phyloP scores from a whole-genome alignment of 2,888 invertebrate genomes.

The Notocelia uddmanniana region DNA sequence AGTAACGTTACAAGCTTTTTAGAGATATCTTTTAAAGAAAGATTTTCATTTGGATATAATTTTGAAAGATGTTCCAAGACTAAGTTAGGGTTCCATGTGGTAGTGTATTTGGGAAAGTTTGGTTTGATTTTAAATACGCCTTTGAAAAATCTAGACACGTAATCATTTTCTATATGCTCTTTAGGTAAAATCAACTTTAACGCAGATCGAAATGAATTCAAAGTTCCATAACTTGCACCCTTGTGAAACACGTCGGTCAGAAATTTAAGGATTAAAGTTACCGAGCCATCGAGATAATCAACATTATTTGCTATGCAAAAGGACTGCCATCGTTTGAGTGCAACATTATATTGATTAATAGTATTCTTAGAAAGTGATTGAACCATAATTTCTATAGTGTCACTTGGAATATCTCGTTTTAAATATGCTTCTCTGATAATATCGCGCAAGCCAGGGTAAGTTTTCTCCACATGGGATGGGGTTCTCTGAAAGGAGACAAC shows the following conservation, averaged over 20 bases:
- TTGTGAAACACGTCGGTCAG: not conserved
- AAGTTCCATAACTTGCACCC: not conserved
- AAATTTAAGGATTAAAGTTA: not conserved
- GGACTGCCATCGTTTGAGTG: slow-evolving; percentile 32
- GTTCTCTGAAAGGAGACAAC: slow-evolving; percentile 25
- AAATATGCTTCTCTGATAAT: slow-evolving; percentile 21
- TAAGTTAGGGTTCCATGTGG: slow-evolving; percentile 17
- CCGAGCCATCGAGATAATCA: not conserved
- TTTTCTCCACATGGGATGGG: slow-evolving; percentile 8
- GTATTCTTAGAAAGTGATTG: too few species aligned
- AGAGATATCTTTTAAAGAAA: slow-evolving; percentile 9
- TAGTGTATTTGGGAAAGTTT: slow-evolving; percentile 17
- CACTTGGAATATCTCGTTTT: not conserved
- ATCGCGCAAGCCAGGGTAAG: slow-evolving; percentile 22
- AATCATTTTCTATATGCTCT: not conserved
- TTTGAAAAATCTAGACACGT: slow-evolving; percentile 4
- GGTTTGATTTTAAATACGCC: slow-evolving; percentile 21
- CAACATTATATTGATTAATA: slow-evolving; percentile 34
- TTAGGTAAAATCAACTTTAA: not conserved
- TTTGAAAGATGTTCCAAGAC: not conserved
- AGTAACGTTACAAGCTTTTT: not conserved
- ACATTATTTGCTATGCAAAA: slow-evolving; percentile 10
- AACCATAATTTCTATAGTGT: slow-evolving; percentile 10
- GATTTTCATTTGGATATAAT: not conserved
- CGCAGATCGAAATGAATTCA: not conserved